Conservation (phyloP, 2,888 invertebrate species). For the Neoascia interrupta region DNA sequence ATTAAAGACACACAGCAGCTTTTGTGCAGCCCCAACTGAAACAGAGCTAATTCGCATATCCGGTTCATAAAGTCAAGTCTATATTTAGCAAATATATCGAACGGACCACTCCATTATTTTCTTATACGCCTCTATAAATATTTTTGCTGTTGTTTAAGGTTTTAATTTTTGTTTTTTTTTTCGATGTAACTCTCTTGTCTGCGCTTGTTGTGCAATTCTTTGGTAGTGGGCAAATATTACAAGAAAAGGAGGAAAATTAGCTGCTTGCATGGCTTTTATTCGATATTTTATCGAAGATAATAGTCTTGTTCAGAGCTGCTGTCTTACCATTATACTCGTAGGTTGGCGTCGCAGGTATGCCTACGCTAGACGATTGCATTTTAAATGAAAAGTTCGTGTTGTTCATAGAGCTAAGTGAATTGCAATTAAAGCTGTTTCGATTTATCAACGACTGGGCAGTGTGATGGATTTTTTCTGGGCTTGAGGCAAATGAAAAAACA, state of each 20-base stretch:
- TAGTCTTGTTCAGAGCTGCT: constrained; percentile 2
- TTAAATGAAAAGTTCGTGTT: neutral
- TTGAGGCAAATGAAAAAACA: neutral
- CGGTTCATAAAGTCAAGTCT: constrained; percentile 66
- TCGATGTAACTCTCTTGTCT: constrained; percentile 2
- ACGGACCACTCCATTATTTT: constrained; percentile 17
- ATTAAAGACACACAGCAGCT: constrained; percentile 29
- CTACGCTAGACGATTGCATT: neutral
- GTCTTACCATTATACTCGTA: constrained; percentile 14
- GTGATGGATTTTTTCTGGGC: no score
- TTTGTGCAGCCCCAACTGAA: constrained; percentile 48
- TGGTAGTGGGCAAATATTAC: constrained; percentile 37
- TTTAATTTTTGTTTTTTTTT: constrained; percentile 13
- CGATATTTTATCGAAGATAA: constrained; percentile 48
- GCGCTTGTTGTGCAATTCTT: constrained; percentile 33
- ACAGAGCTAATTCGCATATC: constrained; percentile 67
- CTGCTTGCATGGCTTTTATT: constrained; percentile 27
- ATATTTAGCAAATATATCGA: constrained; percentile 64
- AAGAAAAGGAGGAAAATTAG: neutral
- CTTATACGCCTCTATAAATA: constrained; percentile 49
- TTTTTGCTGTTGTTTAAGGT: constrained; percentile 28
- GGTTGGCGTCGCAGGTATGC: constrained; percentile 21
- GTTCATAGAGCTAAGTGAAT: neutral
- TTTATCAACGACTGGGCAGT: no score
- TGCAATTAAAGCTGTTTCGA: no score